These are phyloP conservation scores for Hirudo medicinalis DNA, from an alignment of 1,140 invertebrate genomes.

Conservation along the genomic window DNA sequence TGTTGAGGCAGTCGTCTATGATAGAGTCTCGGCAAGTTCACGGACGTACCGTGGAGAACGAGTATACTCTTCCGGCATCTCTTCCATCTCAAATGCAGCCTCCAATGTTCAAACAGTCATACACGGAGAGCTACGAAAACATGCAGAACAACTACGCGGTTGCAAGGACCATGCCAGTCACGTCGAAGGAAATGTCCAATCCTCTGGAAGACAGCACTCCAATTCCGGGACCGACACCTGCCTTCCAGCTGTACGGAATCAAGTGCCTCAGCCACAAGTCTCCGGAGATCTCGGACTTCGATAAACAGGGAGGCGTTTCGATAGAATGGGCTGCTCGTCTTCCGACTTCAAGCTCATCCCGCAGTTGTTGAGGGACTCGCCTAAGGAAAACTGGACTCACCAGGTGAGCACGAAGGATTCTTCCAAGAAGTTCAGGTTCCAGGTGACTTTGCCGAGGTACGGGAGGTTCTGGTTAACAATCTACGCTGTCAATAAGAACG, in stretches of 20 bases:
- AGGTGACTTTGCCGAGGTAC: constrained; percentile 28
- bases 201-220: neutral
- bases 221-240: neutral
- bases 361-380: constrained; percentile 34
- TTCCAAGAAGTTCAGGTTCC: constrained; percentile 28
- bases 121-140: too few relatives aligned
- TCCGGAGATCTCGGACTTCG: neutral
- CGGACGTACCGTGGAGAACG: too few relatives aligned
- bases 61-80: too few relatives aligned
- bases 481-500: constrained; percentile 30
- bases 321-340: neutral
- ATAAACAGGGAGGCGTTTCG: neutral
- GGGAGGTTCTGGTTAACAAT: constrained; percentile 38
- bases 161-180: too few relatives aligned
- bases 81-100: too few relatives aligned
- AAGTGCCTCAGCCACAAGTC: neutral
- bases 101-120: too few relatives aligned
- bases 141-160: too few relatives aligned
- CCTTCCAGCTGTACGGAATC: neutral
- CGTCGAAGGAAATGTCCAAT: too few relatives aligned
- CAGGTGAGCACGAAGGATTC: constrained; percentile 29
- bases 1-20: too few relatives aligned
- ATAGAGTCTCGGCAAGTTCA: too few relatives aligned
- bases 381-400: constrained; percentile 36
- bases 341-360: constrained; percentile 29